Base-by-base conservation (phyloP, 2,113 vertebrate genomes). In the Cyanoderma ruficeps region DNA sequence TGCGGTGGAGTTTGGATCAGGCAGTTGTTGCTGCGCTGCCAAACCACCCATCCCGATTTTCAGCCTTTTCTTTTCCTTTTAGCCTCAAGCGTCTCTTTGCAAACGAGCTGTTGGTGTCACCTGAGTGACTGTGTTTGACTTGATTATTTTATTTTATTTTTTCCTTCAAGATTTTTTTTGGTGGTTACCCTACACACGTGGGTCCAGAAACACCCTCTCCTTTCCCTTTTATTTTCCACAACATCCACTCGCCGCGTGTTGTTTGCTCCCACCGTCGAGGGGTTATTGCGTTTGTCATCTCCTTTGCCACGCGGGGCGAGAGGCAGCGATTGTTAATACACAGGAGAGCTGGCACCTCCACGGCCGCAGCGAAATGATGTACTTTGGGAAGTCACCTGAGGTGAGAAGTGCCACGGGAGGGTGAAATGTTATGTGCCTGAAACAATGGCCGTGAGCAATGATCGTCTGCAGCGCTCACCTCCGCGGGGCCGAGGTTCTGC, bases 231-330 rank as follows among this genome's bases (percentile, higher is more conserved):
- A 14, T 64, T 84, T 37, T 6, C 55, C 13, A 17, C 60, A 17
- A 0, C 3, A 3, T 4, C 12, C 50, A 3, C 55, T 53, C 2
- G 57, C 75, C 65, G 92, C 3, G 57, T 69, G 37, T 30, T 74
- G 30, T 63, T 78, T 80, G 70, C 80, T 89, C 44, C 80, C 22
- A 2, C 69, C 72, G 2, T 15, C 23, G 42, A 41, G 65, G 65
- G 94, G 87, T 96, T 94, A 91, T 76, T 91, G 78, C 65, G 33
- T 82, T 71, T 93, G 83, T 84, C 81, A 4, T 68, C 91, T 60
- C 71, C 89, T 91, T 75, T 68, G 83, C 93, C 69, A 2, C 7
- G 86, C 1, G 80, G 82, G 93, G 60, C 6, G 83, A 95, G 89
- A 52, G 49, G 80, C 49, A 9, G 57, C 10, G 3, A 83, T 81